These are phyloP conservation scores for Coccyzus lansbergi DNA, from an alignment of 2,797 vertebrate genomes.

Conservation along the genomic window DNA sequence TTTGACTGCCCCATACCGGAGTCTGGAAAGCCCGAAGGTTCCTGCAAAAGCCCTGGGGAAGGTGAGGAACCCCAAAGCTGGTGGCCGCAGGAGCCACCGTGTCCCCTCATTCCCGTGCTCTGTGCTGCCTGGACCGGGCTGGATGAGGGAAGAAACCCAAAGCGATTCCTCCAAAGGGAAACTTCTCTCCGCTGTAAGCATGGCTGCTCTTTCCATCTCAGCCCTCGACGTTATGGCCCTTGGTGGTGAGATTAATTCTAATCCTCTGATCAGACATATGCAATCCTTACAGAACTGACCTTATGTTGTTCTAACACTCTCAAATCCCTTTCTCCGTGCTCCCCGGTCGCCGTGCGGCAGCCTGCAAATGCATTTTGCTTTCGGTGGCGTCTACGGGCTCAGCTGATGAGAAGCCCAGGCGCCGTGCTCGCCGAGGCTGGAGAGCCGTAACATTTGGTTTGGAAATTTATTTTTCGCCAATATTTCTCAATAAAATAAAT, in stretches of 20 bases:
- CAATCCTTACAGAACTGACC: background rate
- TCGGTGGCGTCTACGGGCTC: background rate
- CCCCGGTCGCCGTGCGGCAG: background rate
- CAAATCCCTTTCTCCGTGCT: background rate
- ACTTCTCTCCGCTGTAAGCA: background rate
- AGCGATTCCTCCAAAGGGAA: background rate
- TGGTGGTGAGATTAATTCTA: conserved; percentile 15
- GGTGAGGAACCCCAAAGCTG: background rate
- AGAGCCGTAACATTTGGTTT: conserved; percentile 74
- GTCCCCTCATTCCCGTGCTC: background rate
- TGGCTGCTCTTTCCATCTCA: background rate
- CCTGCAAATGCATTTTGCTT: conserved; percentile 7
- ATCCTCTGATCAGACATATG: background rate
- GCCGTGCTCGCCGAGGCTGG: conserved; percentile 20
- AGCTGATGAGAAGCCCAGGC: conserved; percentile 55
- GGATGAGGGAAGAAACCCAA: background rate
- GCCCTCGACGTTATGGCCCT: conserved; percentile 9
- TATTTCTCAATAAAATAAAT: conserved; percentile 82
- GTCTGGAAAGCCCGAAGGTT: background rate
- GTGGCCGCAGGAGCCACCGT: background rate
- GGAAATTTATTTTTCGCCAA: conserved; percentile 76
- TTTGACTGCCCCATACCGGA: rapidly evolving
- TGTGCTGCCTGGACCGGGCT: background rate
- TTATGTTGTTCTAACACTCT: background rate
- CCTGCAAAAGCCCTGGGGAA: background rate